A percentile compares a stretch with the other conserved stretches of the same genome.
These are phyloP conservation scores for Cyrtodaria siliqua DNA, from an alignment of 2,888 invertebrate species.

Conservation along the genomic window DNA sequence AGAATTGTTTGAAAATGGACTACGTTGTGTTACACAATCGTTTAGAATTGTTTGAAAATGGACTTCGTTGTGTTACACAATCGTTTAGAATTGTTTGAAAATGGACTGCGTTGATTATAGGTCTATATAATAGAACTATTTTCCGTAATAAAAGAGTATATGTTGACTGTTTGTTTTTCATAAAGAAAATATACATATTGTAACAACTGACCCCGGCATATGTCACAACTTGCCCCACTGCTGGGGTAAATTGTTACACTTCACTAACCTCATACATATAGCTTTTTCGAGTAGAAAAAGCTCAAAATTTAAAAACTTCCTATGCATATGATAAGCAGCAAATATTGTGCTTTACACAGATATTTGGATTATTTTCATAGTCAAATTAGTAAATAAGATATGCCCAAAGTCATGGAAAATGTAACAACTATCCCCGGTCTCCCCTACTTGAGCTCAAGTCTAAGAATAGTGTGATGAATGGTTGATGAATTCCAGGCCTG, in stretches of 20 bases:
- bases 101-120: too few relatives aligned
- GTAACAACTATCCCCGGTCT: constrained; percentile 6
- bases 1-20: too few relatives aligned
- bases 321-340: neutral
- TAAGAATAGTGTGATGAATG: too few relatives aligned
- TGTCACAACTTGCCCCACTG: neutral
- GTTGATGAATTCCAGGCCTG: too few relatives aligned
- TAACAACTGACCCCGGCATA: neutral
- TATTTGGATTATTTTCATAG: neutral
- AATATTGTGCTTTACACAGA: constrained; percentile 2
- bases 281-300: neutral
- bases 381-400: neutral
- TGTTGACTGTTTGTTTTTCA: neutral
- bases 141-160: neutral
- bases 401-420: neutral
- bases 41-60: too few relatives aligned
- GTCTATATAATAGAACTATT: too few relatives aligned
- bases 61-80: too few relatives aligned
- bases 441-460: too few relatives aligned
- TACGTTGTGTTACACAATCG: too few relatives aligned
- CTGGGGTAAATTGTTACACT: neutral
- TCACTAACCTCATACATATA: neutral
- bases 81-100: too few relatives aligned
- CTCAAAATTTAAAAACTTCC: neutral
- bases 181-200: neutral